phyloP scores from a whole-genome alignment of 1,140 invertebrate species.

The Metaphire vulgaris region DNA sequence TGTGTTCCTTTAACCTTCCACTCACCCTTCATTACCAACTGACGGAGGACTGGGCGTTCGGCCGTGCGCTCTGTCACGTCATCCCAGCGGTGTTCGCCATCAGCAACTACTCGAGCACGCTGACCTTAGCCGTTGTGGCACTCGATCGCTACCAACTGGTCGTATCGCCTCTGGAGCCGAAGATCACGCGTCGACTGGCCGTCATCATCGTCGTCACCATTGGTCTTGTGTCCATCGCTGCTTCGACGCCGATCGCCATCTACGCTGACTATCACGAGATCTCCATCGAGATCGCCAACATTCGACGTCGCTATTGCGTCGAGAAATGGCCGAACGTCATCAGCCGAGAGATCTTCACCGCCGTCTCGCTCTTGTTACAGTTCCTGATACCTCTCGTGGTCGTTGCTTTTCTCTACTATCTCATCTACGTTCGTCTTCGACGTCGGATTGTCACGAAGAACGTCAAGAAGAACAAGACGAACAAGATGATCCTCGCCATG shows the following conservation, averaged over 20 bases:
- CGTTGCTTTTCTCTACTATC: slow-evolving; percentile 28
- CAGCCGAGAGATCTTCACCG: slow-evolving; percentile 28
- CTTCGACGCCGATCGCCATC: slow-evolving; percentile 24
- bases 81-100: slow-evolving; percentile 24
- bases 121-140: slow-evolving; percentile 25
- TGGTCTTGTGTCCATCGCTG: slow-evolving; percentile 10
- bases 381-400: slow-evolving; percentile 30
- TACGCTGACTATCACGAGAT: slow-evolving; percentile 9
- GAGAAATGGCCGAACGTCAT: slow-evolving; percentile 29
- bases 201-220: slow-evolving; percentile 24
- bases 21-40: slow-evolving; percentile 26
- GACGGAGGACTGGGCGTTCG: slow-evolving; percentile 26
- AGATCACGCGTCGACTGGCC: slow-evolving; percentile 26
- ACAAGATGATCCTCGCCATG: slow-evolving; percentile 37
- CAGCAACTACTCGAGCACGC: slow-evolving; percentile 19
- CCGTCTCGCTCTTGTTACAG: slow-evolving; percentile 27
- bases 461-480: slow-evolving; percentile 31
- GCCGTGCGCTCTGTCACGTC: slow-evolving; percentile 21
- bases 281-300: slow-evolving; percentile 6
- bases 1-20: slow-evolving; percentile 26
- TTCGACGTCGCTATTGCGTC: slow-evolving; percentile 26
- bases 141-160: slow-evolving; percentile 27
- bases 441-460: not conserved
- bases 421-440: slow-evolving; percentile 27
- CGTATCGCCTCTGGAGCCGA: slow-evolving; percentile 12